Evolutionary conservation across 2,888 invertebrate genomes (phyloP).

Genomic region (Leptinotarsa juncta): DNA sequence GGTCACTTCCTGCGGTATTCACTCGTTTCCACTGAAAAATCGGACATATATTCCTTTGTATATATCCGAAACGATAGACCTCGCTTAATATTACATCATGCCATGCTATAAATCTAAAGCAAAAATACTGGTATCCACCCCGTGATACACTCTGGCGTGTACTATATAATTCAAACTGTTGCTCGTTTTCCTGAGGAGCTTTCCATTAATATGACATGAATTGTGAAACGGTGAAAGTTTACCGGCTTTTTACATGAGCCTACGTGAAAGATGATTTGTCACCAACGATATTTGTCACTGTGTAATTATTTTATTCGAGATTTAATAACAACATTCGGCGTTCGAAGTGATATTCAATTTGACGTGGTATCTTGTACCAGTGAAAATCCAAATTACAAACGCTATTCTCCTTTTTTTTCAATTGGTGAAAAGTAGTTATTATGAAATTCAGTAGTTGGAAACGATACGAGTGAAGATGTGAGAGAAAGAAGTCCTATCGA

Average conservation of each 20-base stretch:
- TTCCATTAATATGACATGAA: conserved; percentile 3
- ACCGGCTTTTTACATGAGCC: neutral
- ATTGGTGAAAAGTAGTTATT: too few relatives aligned
- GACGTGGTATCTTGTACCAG: too few relatives aligned
- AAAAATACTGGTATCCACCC: conserved; percentile 31
- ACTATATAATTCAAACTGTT: conserved; percentile 39
- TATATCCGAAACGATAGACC: conserved; percentile 3
- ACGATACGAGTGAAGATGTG: too few relatives aligned
- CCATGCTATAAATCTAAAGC: conserved; percentile 25
- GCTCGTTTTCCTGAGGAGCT: conserved; percentile 29
- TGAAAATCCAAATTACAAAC: too few relatives aligned
- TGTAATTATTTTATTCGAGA: neutral
- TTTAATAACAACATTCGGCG: too few relatives aligned
- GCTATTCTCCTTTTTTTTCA: too few relatives aligned
- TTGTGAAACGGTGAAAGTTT: conserved; percentile 6
- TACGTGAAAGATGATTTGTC: neutral
- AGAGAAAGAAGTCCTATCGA: too few relatives aligned
- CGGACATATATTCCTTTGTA: neutral
- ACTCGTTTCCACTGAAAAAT: neutral
- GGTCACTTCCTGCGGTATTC: neutral
- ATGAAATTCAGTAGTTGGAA: too few relatives aligned
- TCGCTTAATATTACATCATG: conserved; percentile 29
- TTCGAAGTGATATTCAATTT: too few relatives aligned
- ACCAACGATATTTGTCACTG: neutral
- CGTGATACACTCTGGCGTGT: conserved; percentile 28